phyloP scores from a whole-genome alignment of 2,888 invertebrate species.

The Polyommatus icarus region DNA sequence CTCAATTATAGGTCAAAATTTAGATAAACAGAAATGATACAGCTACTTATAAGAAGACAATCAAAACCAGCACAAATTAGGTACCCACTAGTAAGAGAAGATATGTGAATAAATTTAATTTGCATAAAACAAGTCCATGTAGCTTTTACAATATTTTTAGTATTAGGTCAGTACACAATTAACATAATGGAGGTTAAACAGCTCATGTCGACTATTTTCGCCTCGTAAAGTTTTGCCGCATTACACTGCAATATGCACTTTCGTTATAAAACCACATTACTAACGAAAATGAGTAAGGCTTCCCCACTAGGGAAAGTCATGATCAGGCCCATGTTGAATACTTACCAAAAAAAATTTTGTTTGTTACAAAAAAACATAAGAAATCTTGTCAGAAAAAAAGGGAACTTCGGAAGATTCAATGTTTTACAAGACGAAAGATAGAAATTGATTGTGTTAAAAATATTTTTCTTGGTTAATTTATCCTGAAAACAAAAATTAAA shows the following conservation, averaged over 20 bases:
- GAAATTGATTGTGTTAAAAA: background rate
- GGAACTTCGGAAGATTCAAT: background rate
- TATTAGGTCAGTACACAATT: slow-evolving; percentile 4
- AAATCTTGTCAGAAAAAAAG: background rate
- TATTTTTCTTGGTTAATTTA: background rate
- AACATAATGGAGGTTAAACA: background rate
- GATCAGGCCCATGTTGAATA: background rate
- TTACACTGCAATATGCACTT: slow-evolving; percentile 11
- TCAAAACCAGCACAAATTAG: background rate
- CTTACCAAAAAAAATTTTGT: background rate
- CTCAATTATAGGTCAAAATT: background rate
- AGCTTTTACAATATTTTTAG: background rate
- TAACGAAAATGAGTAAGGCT: background rate
- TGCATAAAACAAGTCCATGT: background rate
- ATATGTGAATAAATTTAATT: no score
- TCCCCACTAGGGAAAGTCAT: background rate
- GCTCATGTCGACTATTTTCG: slow-evolving; percentile 4
- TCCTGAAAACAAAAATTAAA: slow-evolving; percentile 27
- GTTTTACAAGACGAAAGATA: background rate
- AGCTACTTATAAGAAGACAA: no score
- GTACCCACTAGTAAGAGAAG: no score
- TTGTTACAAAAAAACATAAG: background rate
- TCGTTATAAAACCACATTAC: background rate
- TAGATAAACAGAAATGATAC: background rate
- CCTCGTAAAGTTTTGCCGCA: slow-evolving; percentile 18